These are phyloP conservation scores for Agrochola macilenta DNA, from an alignment of 2,888 invertebrate species.

Conservation along the genomic window DNA sequence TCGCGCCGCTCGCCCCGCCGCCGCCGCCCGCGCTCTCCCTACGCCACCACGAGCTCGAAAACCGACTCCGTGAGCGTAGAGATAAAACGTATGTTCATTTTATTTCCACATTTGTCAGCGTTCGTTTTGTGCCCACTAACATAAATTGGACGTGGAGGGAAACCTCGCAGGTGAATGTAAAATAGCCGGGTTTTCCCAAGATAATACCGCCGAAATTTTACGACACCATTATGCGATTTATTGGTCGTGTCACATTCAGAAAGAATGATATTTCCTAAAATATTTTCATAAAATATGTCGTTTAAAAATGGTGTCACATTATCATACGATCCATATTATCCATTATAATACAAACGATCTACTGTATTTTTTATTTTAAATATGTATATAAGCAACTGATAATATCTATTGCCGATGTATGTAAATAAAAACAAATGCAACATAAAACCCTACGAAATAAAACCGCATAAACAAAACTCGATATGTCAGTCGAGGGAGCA, in stretches of 20 bases:
- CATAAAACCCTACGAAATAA: neutral
- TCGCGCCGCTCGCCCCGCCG: conserved; percentile 52
- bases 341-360: conserved; percentile 5
- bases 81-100: conserved; percentile 90
- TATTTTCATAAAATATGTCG: conserved; percentile 77
- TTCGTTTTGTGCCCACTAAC: conserved; percentile 91
- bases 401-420: conserved; percentile 2
- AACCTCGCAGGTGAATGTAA: conserved; percentile 90
- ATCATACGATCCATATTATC: conserved; percentile 13
- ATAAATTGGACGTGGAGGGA: conserved; percentile 90
- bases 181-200: conserved; percentile 90
- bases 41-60: conserved; percentile 76
- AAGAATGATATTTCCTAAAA: conserved; percentile 83
- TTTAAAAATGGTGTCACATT: conserved; percentile 47
- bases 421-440: neutral
- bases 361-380: conserved; percentile 8
- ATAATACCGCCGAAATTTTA: conserved; percentile 90
- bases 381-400: neutral
- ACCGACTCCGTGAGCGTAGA: conserved; percentile 85
- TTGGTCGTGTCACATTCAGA: conserved; percentile 88
- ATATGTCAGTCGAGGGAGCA: conserved; percentile 8
- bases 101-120: conserved; percentile 91
- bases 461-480: conserved; percentile 16
- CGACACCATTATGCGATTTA: conserved; percentile 90
- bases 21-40: conserved; percentile 60